Evolutionary conservation across 2,113 vertebrate genomes (phyloP).

Genomic region (Oncorhynchus mykiss): DNA sequence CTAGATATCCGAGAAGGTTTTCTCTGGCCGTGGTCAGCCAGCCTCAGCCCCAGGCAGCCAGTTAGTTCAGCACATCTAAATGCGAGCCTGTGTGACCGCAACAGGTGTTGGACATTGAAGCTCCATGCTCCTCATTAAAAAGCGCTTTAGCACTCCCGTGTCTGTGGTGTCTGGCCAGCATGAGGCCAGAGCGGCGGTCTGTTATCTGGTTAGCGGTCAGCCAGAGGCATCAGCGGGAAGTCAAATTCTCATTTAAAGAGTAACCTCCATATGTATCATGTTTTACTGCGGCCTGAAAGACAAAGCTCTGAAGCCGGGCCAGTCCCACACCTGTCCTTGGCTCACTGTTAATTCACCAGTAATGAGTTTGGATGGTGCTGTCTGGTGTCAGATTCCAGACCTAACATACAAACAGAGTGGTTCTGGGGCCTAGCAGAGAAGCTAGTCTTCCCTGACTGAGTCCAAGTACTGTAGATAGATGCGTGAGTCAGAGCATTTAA

Average conservation of each 20-base stretch:
- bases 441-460: no score
- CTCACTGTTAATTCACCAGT: conserved; percentile 5
- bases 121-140: conserved; percentile 9
- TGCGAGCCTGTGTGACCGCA: background rate
- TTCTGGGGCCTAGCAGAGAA: background rate
- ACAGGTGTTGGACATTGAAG: conserved; percentile 6
- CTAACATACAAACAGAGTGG: background rate
- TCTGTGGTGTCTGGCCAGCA: background rate
- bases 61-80: conserved; percentile 10
- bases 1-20: background rate
- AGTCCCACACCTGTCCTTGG: conserved; percentile 5
- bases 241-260: conserved; percentile 37
- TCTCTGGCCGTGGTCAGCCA: background rate
- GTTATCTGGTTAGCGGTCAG: conserved; percentile 18
- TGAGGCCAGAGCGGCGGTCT: background rate
- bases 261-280: conserved; percentile 1
- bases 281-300: conserved; percentile 12
- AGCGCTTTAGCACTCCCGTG: background rate
- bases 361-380: conserved; percentile 3
- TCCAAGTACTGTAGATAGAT: no score
- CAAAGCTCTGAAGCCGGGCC: background rate
- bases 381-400: background rate
- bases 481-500: background rate
- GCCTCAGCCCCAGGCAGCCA: background rate
- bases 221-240: conserved; percentile 8